Base-by-base conservation (phyloP, 2,797 vertebrate genomes). In the Intellagama lesueurii region DNA sequence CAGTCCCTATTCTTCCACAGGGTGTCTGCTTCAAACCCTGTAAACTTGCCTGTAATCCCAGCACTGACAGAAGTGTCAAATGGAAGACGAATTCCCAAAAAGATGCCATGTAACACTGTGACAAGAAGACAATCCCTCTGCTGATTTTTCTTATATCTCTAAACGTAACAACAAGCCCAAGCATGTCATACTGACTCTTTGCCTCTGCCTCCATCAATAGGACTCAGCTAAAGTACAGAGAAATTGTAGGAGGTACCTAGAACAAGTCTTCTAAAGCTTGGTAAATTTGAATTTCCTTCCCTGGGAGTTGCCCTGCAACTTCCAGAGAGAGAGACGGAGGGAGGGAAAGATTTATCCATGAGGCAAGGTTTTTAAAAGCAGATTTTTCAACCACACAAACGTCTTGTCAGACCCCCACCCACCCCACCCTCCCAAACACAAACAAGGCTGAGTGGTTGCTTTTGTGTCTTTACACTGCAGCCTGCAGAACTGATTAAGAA, bases 101-200 rank as follows among this genome's bases (percentile, higher is more conserved):
- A 92, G 91, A 85, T 92, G 90, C 90, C 83, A 87, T 72, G n/a
- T 72, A 4, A 16, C 52, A 56, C 52, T 11, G 52, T 56, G 52
- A 56, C 52, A 56, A 56, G 52, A 56, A 56, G 52, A 56, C 52
- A 56, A 14, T 14, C 52, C 52, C 52, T 56, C 52, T 56, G 52
- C 52, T 56, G 52, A 56, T 14, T 56, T 56, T 56, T 56, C 52
- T 56, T 56, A 56, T 72, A 16, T 32, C 70, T 32, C 11, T n/a
- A 72, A 72, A 72, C 70, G 30, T n/a, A 30, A 72, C 11, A 72
- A 17, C n/a, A 7, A n/a, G 70, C 3, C 70, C 30, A 32, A n/a
- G n/a, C 16, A 32, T 72, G 30, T 12, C 70, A 72, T 30, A n/a
- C 70, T 72, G 70, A n/a, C 16, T 72, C 12, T 32, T n/a, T 7